Evolutionary conservation across 2,113 vertebrate species (phyloP), one percentile per base, ranked within the genome.

Genomic region (Paraplagusia blochii): DNA sequence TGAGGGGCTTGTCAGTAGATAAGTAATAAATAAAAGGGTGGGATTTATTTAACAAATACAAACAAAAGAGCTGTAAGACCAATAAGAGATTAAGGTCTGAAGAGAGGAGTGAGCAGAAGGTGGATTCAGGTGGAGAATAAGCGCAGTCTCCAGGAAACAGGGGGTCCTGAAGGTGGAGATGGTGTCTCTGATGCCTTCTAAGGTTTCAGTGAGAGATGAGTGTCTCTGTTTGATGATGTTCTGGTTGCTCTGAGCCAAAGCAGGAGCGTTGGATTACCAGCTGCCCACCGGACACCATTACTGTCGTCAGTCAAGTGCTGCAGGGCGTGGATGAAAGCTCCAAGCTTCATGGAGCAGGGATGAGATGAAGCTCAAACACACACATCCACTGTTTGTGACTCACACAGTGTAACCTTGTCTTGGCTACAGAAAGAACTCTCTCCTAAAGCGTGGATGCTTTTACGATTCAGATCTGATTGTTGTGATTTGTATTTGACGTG

Each of bases 241-340:
- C 72, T 45, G 69, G 63, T 54, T 81, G 79, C 70, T 58, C 57
- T 3, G 44, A 77, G 72, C 51, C 46, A 45, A 56, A 53, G 48
- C 54, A 47, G 72, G 60, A 69, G 85, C 77, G 51, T 87, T 62
- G 69, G 68, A 79, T 88, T 87, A 84, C 84, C 62, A 56, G n/a
- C 66, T 63, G 63, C 65, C 85, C 82, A 81, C 66, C 81, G 80
- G 80, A 85, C 72, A 73, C 77, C 77, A 55, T 85, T 78, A 82
- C 75, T 42, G 63, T 74, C 72, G 64, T 59, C 67, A 69, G 64
- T 69, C 61, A 47, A 78, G 70, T 44, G 84, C 81, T 83, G 76
- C 74, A 55, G 85, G 77, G 66, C 36, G 9, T 14, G 72, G 82
- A 85, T 87, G 84, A 86, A 87, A 87, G 85, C 73, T 55, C 11